Base-by-base conservation (phyloP, 2,888 invertebrate genomes). In the Ashinkailepas kermadecensis region DNA sequence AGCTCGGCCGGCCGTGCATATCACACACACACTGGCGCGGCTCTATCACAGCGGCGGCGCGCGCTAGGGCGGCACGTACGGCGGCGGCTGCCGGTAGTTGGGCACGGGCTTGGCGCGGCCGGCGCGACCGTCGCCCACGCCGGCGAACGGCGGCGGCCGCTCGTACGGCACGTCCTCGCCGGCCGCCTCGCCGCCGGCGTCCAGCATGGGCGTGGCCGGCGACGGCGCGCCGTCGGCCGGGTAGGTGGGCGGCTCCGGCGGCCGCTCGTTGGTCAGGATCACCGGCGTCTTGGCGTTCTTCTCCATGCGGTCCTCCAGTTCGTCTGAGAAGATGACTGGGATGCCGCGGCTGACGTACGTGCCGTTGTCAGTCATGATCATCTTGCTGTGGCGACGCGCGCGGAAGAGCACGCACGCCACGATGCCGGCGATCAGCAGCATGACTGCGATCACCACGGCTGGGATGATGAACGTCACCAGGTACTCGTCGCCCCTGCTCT, bases 1-100 rank as follows among this genome's bases (percentile, higher is more conserved):
- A 65, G 70, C 70, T 39, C 70, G 39, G 15, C 70, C 8, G 70
- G 13, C 39, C 15, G 12, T 15, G 12, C 15, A 15, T 59, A 59
- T 59, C 59, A 59, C 59, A 59, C 59, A 13, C 15, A 11, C 15
- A 15, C 59, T 59, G 59, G 12, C 59, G 59, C 12, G 15, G 59
- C 39, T 23, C 11, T 67, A 67, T 67, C 65, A 67, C 65, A 67
- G 56, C 74, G 11, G 15, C 56, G 54, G 15, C 54, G 18, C 23
- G n/a, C 57, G 81, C 96, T 97, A 97, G 89, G 97, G 97, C 85
- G 97, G 97, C 86, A 97, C 97, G 89, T 98, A 97, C 67, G 97
- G 97, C 83, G 97, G 97, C 81, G 97, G 97, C 89, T 96, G 95
- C 87, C 96, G 92, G 91, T 96, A 96, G 85, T 95, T 94, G 83